phyloP scores from a whole-genome alignment of 1,140 invertebrate genomes.

The Bombus consobrinus region DNA sequence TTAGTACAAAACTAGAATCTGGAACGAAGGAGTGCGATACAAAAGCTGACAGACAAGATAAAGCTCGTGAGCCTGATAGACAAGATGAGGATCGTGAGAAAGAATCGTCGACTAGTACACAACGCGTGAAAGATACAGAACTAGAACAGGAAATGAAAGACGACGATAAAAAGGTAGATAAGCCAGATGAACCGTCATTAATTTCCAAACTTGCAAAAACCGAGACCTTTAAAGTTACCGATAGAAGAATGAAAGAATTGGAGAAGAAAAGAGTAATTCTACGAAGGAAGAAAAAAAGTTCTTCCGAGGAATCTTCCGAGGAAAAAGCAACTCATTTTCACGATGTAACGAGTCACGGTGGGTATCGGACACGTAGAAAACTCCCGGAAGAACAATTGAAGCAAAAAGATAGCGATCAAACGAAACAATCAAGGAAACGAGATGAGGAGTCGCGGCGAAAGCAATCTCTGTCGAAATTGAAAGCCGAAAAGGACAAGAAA shows the following conservation, averaged over 20 bases:
- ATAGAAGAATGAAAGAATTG: not conserved
- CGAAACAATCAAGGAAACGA: slow-evolving; percentile 34
- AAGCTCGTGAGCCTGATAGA: not conserved
- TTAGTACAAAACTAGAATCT: not conserved
- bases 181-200: not conserved
- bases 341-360: not conserved
- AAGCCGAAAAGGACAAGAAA: slow-evolving; percentile 50
- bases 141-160: no score
- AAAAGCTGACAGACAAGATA: not conserved
- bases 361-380: slow-evolving; percentile 14
- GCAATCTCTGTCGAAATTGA: slow-evolving; percentile 23
- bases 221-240: not conserved
- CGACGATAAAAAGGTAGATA: not conserved
- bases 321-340: not conserved
- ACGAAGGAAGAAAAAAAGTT: slow-evolving; percentile 23
- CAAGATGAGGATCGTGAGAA: not conserved
- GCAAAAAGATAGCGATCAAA: not conserved
- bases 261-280: not conserved
- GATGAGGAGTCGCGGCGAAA: slow-evolving; percentile 57
- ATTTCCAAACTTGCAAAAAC: not conserved
- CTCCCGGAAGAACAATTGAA: slow-evolving; percentile 11
- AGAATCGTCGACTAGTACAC: not conserved
- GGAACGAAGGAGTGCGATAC: no score
- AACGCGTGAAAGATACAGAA: not conserved
- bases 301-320: slow-evolving; percentile 30